Evolutionary conservation across 2,797 vertebrate genomes (phyloP), one percentile per base, ranked within the genome.

Genomic region (Melanotaenia boesemani): DNA sequence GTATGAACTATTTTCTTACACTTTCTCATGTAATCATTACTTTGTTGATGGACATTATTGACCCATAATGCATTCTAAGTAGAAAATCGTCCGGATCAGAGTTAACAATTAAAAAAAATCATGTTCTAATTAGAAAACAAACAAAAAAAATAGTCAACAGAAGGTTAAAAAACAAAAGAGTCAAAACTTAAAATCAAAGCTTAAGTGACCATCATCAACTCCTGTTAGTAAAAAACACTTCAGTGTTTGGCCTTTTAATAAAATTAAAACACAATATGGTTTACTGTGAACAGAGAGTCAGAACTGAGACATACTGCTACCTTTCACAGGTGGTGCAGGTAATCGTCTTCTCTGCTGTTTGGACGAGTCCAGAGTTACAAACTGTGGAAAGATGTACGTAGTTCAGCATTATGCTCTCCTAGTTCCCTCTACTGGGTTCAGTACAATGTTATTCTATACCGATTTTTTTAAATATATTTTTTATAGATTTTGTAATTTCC

Each of bases 251-350:
- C 52, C 28, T 16, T 52, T 28, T 52, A 28, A 9, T 30, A 2
- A 69, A 5, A 52, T 12, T 4, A 4, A 30, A 24, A 6, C 7
- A 37, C 18, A 32, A 5, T 48, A 6, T 41, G 39, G 4, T 36
- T 2, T 48, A 24, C 5, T 28, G 11, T 28, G 18, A n/a, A 20
- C 3, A 36, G 54, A 0, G 20, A 20, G 16, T 26, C 1, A 34
- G 15, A 37, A n/a, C 8, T 8, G 5, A 28, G 1, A 8, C 20
- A 20, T 11, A 0, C 6, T 30, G 30, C 56, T 73, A 93, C 94
- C 92, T 89, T 86, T 91, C 13, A 68, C 61, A 9, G 93, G 93
- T 2, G 93, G 92, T 54, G 93, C 93, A 72, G 94, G 94, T 69
- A 95, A 77, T 61, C 93, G 65, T 50, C 94, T 78, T 59, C 93